These are phyloP conservation scores for Mormyrus iriodes DNA, from an alignment of 2,113 vertebrate species.

Conservation along the genomic window DNA sequence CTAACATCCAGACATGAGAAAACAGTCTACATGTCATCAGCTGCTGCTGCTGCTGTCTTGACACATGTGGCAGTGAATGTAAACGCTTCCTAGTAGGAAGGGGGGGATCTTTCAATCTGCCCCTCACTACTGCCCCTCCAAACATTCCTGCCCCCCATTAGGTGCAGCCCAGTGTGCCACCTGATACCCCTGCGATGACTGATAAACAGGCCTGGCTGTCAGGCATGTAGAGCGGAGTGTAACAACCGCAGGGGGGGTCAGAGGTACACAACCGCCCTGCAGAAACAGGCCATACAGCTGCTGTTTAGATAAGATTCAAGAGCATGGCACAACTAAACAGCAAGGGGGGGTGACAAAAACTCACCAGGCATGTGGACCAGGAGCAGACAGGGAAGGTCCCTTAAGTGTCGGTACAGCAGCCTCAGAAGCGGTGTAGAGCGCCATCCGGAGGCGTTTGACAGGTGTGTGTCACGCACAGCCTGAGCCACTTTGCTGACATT, in stretches of 20 bases:
- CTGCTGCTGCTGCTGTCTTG: not conserved
- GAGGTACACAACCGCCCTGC: not conserved
- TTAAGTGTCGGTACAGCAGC: not conserved
- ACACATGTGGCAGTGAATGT: not conserved
- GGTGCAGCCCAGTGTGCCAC: constrained; percentile 15
- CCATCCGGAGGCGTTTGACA: not conserved
- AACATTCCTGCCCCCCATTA: constrained; percentile 13
- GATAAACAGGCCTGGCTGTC: constrained; percentile 36
- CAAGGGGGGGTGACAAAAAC: not conserved
- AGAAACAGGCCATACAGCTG: not conserved
- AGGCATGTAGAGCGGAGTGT: constrained; percentile 28
- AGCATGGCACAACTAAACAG: not conserved
- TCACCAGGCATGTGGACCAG: not conserved
- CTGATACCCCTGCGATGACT: constrained; percentile 21
- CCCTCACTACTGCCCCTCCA: constrained; percentile 27
- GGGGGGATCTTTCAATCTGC: not conserved
- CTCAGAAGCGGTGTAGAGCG: not conserved
- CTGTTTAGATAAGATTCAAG: not conserved
- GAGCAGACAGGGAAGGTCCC: not conserved
- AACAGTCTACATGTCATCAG: not conserved
- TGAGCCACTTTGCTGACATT: not conserved
- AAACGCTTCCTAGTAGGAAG: not conserved
- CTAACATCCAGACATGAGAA: not conserved
- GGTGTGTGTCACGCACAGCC: not conserved
- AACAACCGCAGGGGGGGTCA: not conserved